Conservation (phyloP, 2,113 vertebrate genomes). For the Petromus typicus region DNA sequence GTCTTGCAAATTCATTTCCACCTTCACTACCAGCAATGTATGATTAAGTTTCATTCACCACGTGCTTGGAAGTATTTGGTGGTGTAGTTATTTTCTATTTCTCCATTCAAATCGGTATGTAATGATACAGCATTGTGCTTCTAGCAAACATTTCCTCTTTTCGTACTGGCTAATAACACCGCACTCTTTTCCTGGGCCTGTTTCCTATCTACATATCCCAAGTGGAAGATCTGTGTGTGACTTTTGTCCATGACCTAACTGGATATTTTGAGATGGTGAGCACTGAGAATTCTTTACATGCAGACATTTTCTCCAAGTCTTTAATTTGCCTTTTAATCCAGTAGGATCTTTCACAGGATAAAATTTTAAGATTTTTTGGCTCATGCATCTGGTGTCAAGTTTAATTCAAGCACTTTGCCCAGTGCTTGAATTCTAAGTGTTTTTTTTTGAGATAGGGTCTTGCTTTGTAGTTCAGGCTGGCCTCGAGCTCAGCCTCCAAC, state of each 20-base stretch:
- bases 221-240: not conserved
- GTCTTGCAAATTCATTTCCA: too few relatives aligned
- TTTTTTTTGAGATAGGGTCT: too few relatives aligned
- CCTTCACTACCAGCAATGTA: not conserved
- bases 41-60: not conserved
- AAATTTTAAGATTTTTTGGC: constrained; percentile 37
- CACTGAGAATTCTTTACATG: not conserved
- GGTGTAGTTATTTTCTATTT: constrained; percentile 2
- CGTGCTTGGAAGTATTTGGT: not conserved
- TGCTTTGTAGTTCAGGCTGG: too few relatives aligned
- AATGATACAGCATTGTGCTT: not conserved
- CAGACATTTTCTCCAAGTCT: constrained; percentile 34
- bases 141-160: not conserved
- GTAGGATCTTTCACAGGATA: not conserved
- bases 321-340: not conserved
- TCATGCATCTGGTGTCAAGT: not conserved
- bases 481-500: too few relatives aligned
- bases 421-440: not conserved
- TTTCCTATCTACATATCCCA: not conserved
- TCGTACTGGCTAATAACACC: not conserved
- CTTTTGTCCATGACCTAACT: not conserved
- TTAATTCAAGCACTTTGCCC: not conserved
- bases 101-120: not conserved
- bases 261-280: not conserved
- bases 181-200: not conserved